Evolutionary conservation across 2,113 vertebrate genomes (phyloP).

Genomic region (Cavia aperea): DNA sequence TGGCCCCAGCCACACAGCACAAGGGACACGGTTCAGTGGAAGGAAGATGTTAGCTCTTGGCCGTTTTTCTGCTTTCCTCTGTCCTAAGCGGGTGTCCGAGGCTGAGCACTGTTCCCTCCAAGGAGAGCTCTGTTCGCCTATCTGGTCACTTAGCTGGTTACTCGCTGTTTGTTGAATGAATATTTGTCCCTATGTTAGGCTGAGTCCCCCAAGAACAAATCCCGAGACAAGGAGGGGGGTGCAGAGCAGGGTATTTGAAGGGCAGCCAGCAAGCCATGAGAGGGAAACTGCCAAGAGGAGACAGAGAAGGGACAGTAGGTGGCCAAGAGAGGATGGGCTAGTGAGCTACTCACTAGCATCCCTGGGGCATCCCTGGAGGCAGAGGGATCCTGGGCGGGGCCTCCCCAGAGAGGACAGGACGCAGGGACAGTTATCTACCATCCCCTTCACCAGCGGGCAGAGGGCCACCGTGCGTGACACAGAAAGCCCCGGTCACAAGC

Average conservation of each 20-base stretch:
- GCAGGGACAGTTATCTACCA: background rate
- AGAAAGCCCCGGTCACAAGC: fast-evolving
- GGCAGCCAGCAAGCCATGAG: background rate
- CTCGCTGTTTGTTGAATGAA: background rate
- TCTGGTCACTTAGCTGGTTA: too few species aligned
- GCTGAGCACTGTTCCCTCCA: fast-evolving
- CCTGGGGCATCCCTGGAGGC: background rate
- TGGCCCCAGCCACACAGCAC: background rate
- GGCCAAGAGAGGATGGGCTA: fast-evolving
- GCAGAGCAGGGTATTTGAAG: background rate
- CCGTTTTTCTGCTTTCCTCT: background rate
- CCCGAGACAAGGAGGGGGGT: background rate
- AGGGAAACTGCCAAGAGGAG: background rate
- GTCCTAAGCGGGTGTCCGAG: background rate
- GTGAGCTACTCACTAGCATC: too few species aligned
- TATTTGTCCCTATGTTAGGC: background rate
- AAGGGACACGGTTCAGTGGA: background rate
- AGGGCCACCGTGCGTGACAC: background rate
- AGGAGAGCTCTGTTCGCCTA: too few species aligned
- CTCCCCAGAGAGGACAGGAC: background rate
- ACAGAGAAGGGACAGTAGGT: too few species aligned
- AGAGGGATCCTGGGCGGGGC: background rate
- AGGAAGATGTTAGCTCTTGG: background rate
- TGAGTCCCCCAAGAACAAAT: background rate
- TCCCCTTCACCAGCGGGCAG: background rate